These are phyloP conservation scores for Netelia melanura DNA, from an alignment of 2,888 invertebrate genomes.

Conservation along the genomic window DNA sequence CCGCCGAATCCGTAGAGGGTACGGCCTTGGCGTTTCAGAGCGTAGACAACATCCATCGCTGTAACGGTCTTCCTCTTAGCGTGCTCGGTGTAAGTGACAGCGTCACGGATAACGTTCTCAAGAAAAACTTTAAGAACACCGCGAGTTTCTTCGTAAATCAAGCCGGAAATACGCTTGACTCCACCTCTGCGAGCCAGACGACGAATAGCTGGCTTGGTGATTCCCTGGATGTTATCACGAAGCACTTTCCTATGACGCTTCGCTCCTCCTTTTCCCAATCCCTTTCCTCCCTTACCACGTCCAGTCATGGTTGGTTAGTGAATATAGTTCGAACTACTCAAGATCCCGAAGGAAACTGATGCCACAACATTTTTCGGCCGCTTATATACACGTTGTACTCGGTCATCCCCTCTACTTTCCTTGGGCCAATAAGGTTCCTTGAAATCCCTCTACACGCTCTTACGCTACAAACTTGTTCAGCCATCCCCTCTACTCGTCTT, in stretches of 20 bases:
- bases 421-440: no score
- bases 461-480: no score
- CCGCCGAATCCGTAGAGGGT: no score
- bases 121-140: slow-evolving; percentile 88
- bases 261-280: slow-evolving; percentile 86
- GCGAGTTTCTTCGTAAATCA: slow-evolving; percentile 93
- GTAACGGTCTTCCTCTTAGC: slow-evolving; percentile 23
- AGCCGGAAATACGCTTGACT: slow-evolving; percentile 90
- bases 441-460: no score
- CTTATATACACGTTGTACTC: slow-evolving; percentile 6
- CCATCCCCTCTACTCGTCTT: no score
- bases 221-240: slow-evolving; percentile 92
- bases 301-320: slow-evolving; percentile 88
- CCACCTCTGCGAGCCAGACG: slow-evolving; percentile 87
- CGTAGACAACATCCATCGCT: slow-evolving; percentile 19
- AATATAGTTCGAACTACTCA: slow-evolving; percentile 63
- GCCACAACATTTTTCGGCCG: background rate
- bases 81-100: slow-evolving; percentile 30
- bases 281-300: slow-evolving; percentile 92
- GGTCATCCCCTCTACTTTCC: slow-evolving; percentile 21
- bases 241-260: slow-evolving; percentile 74
- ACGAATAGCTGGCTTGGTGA: slow-evolving; percentile 91
- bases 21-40: slow-evolving; percentile 3
- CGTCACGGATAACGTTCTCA: no score
- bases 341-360: slow-evolving; percentile 4